Conservation (phyloP, 2,113 vertebrate genomes). For the Chaetura pelagica region DNA sequence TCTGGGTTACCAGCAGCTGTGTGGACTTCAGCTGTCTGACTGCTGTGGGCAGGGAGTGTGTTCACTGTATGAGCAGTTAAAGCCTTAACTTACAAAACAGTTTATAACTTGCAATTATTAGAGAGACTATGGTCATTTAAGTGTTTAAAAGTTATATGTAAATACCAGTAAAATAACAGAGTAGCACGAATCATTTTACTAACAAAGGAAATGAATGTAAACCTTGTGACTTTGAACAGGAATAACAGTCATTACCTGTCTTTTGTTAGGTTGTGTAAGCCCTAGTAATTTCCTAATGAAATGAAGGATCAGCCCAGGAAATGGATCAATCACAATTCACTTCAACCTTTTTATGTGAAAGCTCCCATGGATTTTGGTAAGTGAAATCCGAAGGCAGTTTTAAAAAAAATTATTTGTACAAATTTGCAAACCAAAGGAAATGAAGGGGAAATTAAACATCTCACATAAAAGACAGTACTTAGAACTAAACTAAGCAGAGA, state of each 20-base stretch:
- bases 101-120: background rate
- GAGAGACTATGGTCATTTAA: background rate
- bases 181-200: background rate
- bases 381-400: background rate
- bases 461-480: background rate
- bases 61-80: background rate
- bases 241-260: background rate
- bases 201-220: background rate
- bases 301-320: background rate
- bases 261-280: background rate
- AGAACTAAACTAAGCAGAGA: background rate
- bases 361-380: background rate
- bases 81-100: background rate
- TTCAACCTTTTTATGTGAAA: background rate
- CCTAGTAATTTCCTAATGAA: background rate
- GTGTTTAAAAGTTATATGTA: background rate
- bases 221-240: background rate
- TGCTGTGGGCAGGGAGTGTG: rapidly evolving
- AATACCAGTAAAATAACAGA: background rate
- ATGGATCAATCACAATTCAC: background rate
- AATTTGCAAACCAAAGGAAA: background rate
- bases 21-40: background rate
- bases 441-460: background rate
- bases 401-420: rapidly evolving
- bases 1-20: rapidly evolving